Evolutionary conservation across 2,888 invertebrate genomes (phyloP).

Genomic region (Eucriotettix oculatus): DNA sequence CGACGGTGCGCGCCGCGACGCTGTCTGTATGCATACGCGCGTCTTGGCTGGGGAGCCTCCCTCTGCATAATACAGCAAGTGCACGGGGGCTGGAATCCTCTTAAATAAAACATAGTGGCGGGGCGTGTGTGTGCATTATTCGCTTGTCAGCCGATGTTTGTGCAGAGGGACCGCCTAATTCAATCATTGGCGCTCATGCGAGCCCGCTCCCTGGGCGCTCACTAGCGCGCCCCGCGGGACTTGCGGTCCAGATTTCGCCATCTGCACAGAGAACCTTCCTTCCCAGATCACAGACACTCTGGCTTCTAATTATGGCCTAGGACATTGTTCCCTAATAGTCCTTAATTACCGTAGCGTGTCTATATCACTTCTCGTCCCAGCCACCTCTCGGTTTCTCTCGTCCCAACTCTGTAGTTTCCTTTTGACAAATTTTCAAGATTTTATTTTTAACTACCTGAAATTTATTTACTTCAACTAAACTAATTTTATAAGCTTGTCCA

Average conservation of each 20-base stretch:
- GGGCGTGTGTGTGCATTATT: constrained; percentile 13
- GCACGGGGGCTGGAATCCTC: constrained; percentile 8
- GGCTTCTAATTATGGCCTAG: no score
- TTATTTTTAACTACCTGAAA: no score
- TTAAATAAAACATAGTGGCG: constrained; percentile 13
- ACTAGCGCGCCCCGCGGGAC: background rate
- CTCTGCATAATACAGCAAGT: background rate
- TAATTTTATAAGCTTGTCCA: no score
- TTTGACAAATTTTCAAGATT: no score
- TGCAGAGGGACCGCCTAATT: constrained; percentile 15
- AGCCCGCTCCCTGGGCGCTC: background rate
- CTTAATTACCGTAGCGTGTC: no score
- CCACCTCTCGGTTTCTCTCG: no score
- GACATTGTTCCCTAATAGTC: no score
- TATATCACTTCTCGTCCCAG: no score
- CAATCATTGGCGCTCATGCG: constrained; percentile 13
- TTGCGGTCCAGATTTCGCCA: background rate
- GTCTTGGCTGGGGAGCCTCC: background rate
- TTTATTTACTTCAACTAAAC: no score
- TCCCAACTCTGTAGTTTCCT: no score
- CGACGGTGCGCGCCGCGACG: background rate
- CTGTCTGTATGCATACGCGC: background rate
- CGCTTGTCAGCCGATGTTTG: constrained; percentile 14
- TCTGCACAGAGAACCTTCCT: no score
- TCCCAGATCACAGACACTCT: no score